Conservation (phyloP, 2,113 vertebrate genomes). For the Myotis davidii region DNA sequence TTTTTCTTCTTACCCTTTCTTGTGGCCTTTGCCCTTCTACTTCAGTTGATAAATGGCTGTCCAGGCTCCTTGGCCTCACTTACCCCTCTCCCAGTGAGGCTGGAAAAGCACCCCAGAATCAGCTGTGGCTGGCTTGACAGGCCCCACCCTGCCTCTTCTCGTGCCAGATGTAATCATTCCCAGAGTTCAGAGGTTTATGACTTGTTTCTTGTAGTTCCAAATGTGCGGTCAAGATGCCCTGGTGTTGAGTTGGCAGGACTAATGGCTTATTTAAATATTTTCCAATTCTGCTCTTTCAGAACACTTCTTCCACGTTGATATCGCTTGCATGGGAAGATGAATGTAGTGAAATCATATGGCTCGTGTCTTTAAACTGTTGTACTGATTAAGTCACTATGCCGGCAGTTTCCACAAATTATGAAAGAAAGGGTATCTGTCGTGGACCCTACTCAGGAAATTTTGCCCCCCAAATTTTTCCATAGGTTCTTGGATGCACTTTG, state of each 20-base stretch:
- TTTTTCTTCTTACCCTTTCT: neutral
- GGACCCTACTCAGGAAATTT: neutral
- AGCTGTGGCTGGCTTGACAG: slow-evolving; percentile 44
- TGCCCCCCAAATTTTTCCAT: neutral
- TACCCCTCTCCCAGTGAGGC: slow-evolving; percentile 21
- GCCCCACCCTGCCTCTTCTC: slow-evolving; percentile 57
- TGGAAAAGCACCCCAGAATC: slow-evolving; percentile 7
- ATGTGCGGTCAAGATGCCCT: slow-evolving; percentile 83
- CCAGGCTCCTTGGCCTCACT: slow-evolving; percentile 42
- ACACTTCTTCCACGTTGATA: slow-evolving; percentile 45
- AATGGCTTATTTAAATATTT: slow-evolving; percentile 79
- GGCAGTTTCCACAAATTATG: neutral
- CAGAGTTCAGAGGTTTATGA: slow-evolving; percentile 82
- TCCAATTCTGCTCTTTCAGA: slow-evolving; percentile 72
- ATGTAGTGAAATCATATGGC: neutral
- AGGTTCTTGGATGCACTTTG: neutral
- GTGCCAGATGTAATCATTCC: slow-evolving; percentile 79
- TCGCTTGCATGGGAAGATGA: slow-evolving; percentile 42
- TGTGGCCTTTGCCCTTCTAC: neutral
- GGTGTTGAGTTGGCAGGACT: slow-evolving; percentile 77
- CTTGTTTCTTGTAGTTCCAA: slow-evolving; percentile 84
- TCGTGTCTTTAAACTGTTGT: slow-evolving; percentile 18
- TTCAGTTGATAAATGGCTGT: slow-evolving; percentile 51
- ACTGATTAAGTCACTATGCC: neutral
- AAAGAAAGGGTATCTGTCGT: neutral